Evolutionary conservation across 2,888 invertebrate genomes (phyloP).

Genomic region (Buathra laborator): DNA sequence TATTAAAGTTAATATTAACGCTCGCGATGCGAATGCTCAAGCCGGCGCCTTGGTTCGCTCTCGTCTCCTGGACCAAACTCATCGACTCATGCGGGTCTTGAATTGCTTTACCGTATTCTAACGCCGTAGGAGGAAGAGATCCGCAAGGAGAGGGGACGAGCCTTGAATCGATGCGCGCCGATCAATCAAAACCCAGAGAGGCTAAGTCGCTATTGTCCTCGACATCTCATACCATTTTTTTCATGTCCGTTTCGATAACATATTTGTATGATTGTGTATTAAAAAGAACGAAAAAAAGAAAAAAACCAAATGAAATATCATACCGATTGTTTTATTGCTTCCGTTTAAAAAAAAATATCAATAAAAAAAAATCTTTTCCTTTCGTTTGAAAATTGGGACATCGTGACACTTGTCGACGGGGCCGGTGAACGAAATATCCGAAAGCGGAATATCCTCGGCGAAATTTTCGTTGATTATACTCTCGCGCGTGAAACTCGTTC

Average conservation of each 20-base stretch:
- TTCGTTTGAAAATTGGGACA: constrained; percentile 27
- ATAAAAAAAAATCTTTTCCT: not conserved
- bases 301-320: constrained; percentile 13
- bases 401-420: constrained; percentile 4
- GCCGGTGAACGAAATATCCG: constrained; percentile 19
- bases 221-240: constrained; percentile 40
- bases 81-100: constrained; percentile 45
- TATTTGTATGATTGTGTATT: constrained; percentile 54
- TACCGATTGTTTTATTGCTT: constrained; percentile 4
- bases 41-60: constrained; percentile 3
- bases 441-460: constrained; percentile 42
- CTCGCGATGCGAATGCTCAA: constrained; percentile 36
- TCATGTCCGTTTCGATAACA: constrained; percentile 22
- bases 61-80: not conserved
- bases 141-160: constrained; percentile 2
- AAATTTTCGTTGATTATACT: constrained; percentile 46
- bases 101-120: constrained; percentile 67
- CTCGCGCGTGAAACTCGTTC: constrained; percentile 57
- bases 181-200: constrained; percentile 77
- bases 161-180: constrained; percentile 56
- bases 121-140: constrained; percentile 55
- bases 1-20: constrained; percentile 37
- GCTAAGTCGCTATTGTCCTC: constrained; percentile 77
- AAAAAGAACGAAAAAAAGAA: constrained; percentile 37
- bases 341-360: not conserved